phyloP scores from a whole-genome alignment of 2,888 invertebrate species.

The Drosophila differens region DNA sequence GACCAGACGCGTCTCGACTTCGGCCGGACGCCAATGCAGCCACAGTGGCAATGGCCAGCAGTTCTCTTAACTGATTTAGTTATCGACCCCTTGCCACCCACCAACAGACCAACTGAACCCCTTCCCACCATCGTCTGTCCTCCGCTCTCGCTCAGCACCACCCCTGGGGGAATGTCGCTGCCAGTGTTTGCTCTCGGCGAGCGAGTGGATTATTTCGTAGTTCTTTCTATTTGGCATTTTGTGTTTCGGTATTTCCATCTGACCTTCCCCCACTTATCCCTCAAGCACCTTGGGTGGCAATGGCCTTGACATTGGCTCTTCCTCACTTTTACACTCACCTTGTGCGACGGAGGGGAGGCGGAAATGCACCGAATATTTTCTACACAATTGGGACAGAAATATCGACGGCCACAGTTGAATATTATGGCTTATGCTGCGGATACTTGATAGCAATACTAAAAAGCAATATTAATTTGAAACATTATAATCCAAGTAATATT shows the following conservation, averaged over 20 bases:
- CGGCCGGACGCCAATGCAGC: constrained; percentile 41
- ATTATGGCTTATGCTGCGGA: constrained; percentile 3
- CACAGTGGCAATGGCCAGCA: constrained; percentile 41
- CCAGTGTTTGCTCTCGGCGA: constrained; percentile 39
- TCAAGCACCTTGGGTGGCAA: constrained; percentile 10
- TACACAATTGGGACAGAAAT: not conserved
- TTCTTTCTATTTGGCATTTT: constrained; percentile 53
- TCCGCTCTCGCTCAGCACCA: constrained; percentile 2
- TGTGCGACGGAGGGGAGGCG: not conserved
- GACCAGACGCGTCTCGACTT: constrained; percentile 33
- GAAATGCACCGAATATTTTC: constrained; percentile 24
- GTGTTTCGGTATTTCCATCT: constrained; percentile 24
- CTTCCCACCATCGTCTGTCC: not conserved
- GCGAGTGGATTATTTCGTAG: constrained; percentile 68
- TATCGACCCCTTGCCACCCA: constrained; percentile 34
- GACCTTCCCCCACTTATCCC: not conserved
- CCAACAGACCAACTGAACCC: not conserved
- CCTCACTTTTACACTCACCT: constrained; percentile 27
- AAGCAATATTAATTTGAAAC: not conserved
- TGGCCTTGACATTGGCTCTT: constrained; percentile 55
- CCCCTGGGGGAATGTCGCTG: constrained; percentile 6
- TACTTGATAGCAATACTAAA: not conserved
- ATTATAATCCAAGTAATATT: not conserved
- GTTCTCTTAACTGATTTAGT: constrained; percentile 69
- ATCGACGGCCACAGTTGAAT: not conserved